phyloP scores from a whole-genome alignment of 92 coral and sea anemone genomes.

The Palythoa heliodiscus region DNA sequence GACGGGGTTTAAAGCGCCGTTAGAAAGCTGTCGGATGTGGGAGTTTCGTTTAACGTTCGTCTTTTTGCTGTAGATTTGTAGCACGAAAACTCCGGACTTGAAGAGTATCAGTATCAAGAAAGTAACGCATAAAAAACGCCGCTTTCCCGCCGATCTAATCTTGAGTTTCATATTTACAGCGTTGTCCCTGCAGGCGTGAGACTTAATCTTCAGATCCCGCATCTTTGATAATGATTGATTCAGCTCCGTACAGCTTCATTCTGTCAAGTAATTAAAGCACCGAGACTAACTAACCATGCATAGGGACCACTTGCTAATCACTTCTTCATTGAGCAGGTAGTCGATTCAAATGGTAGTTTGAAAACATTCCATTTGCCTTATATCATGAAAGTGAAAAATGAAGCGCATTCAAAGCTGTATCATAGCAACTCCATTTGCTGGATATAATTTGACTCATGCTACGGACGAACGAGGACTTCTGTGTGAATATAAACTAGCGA shows the following conservation, averaged over 20 bases:
- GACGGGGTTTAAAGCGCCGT: constrained; percentile 21
- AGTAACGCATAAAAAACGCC: constrained; percentile 65
- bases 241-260: background rate
- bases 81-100: constrained; percentile 66
- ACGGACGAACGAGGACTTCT: background rate
- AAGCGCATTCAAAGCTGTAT: background rate
- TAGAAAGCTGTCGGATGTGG: background rate
- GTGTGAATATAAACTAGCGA: background rate
- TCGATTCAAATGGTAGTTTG: background rate
- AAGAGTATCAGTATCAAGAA: constrained; percentile 63
- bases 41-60: constrained; percentile 20
- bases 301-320: background rate
- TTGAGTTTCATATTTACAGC: constrained; percentile 46
- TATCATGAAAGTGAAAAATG: background rate
- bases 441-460: too few relatives aligned
- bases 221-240: background rate
- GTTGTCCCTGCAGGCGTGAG: background rate
- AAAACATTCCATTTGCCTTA: constrained; percentile 14
- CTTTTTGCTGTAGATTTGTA: constrained; percentile 75
- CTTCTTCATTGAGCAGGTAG: constrained; percentile 14
- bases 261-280: constrained; percentile 22
- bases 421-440: background rate
- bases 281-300: background rate
- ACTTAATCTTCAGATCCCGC: background rate
- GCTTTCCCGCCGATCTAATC: constrained; percentile 60